Conservation (phyloP, 2,888 invertebrate genomes). For the Sesamia inferens region DNA sequence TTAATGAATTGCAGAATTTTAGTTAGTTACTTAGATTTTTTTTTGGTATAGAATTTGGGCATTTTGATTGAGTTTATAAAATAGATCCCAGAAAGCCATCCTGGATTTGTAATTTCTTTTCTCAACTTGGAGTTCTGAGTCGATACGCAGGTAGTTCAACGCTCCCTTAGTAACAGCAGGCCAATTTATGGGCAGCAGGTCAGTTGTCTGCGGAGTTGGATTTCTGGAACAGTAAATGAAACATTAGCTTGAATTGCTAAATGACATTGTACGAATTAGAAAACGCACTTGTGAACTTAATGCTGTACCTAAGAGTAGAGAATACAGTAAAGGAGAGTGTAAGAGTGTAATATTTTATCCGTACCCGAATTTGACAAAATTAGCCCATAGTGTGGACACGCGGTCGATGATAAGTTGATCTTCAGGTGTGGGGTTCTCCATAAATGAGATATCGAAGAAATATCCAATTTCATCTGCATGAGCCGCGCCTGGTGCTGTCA, state of each 20-base stretch:
- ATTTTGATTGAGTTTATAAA: conserved; percentile 65
- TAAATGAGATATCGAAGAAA: conserved; percentile 69
- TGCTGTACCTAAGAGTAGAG: background rate
- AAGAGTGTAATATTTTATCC: background rate
- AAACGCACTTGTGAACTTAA: background rate
- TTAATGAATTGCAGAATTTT: background rate
- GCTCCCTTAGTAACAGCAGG: conserved; percentile 57
- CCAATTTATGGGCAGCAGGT: conserved; percentile 69
- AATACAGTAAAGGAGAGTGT: too few species aligned
- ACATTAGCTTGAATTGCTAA: background rate
- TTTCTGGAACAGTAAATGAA: conserved; percentile 62
- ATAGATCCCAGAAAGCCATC: conserved; percentile 72
- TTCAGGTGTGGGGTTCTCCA: conserved; percentile 61
- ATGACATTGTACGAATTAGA: background rate
- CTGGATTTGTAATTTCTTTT: conserved; percentile 65
- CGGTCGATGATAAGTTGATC: conserved; percentile 72
- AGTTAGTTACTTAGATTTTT: background rate
- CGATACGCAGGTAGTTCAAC: conserved; percentile 63
- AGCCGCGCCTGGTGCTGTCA: conserved; percentile 66
- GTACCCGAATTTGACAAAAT: conserved; percentile 74
- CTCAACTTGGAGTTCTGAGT: conserved; percentile 62
- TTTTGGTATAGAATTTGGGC: conserved; percentile 52
- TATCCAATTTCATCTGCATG: conserved; percentile 75
- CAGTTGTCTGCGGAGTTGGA: conserved; percentile 68
- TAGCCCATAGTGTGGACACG: conserved; percentile 74